Conservation (phyloP, 2,113 vertebrate genomes). For the Oryctolagus cuniculus region mOryCun1.1 NC_091434.1:152395001-152395500, state of each 20-base stretch:
- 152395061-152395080: conserved; percentile 93
- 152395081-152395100: conserved; percentile 86
- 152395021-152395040: conserved; percentile 80
- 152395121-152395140: conserved; percentile 82
- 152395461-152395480: conserved; percentile 97
- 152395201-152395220: conserved; percentile 92
- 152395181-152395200: conserved; percentile 93
- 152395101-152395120: conserved; percentile 83
- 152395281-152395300: conserved; percentile 88
- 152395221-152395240: conserved; percentile 94
- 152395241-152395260: conserved; percentile 79
- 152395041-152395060: conserved; percentile 83
- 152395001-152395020: conserved; percentile 83
- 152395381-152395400: conserved; percentile 96
- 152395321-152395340: conserved; percentile 91
- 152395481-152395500: conserved; percentile 83
- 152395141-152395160: conserved; percentile 89
- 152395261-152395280: conserved; percentile 88
- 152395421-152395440: conserved; percentile 95
- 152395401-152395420: conserved; percentile 96
- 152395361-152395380: conserved; percentile 95
- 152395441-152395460: conserved; percentile 97
- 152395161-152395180: conserved; percentile 93
- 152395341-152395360: conserved; percentile 93
- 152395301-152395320: conserved; percentile 85